Evolutionary conservation across 1,140 invertebrate species (phyloP).

Genomic region (Panulirus ornatus): DNA sequence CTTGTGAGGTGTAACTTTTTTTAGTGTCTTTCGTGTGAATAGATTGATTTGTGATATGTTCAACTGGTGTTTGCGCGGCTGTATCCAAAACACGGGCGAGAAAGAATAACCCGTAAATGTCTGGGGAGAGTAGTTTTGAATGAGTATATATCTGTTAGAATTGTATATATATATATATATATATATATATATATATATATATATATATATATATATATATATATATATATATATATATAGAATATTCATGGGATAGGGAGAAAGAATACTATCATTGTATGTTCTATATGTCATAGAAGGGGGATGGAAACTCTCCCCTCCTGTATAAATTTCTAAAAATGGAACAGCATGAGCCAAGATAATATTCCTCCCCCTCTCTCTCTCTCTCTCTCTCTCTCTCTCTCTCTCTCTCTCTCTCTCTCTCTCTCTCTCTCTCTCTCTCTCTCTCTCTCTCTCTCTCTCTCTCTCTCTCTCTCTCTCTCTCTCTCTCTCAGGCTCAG

Average conservation of each 20-base stretch:
- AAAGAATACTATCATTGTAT: not conserved
- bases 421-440: not conserved
- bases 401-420: not conserved
- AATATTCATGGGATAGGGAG: not conserved
- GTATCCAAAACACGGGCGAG: not conserved
- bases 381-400: not conserved
- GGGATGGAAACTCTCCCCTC: too few relatives aligned
- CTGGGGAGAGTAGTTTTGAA: not conserved
- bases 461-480: not conserved
- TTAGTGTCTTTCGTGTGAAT: not conserved
- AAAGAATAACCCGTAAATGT: not conserved
- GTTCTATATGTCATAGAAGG: not conserved
- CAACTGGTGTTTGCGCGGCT: not conserved
- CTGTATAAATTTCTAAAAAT: not conserved
- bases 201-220: constrained; percentile 14
- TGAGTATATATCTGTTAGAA: not conserved
- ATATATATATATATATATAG: constrained; percentile 9
- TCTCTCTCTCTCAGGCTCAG: too few relatives aligned
- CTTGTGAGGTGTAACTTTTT: not conserved
- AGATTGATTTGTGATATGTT: not conserved
- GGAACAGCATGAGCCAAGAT: not conserved
- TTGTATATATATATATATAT: constrained; percentile 5
- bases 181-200: constrained; percentile 14
- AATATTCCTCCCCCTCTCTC: not conserved
- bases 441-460: not conserved